Evolutionary conservation across 1,140 invertebrate species (phyloP).

Genomic region (Planococcus citri): DNA sequence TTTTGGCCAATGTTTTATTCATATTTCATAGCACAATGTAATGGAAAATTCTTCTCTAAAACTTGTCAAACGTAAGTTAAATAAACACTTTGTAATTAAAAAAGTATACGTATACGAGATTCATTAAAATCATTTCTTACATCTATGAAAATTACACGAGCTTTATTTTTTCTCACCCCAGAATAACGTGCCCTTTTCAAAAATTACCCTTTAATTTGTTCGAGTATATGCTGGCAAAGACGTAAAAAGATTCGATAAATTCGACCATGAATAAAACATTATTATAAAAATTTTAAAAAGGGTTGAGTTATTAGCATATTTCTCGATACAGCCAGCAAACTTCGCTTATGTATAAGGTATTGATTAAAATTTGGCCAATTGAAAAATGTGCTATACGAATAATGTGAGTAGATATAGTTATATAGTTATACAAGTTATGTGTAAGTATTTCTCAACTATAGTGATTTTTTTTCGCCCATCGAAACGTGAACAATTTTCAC

Average conservation of each 20-base stretch:
- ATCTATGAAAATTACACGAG: background rate
- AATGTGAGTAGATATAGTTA: no score
- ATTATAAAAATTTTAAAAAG: background rate
- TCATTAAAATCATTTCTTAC: background rate
- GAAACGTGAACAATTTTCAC: no score
- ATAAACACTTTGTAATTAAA: background rate
- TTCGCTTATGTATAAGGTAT: background rate
- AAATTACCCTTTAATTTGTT: background rate
- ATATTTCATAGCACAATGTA: background rate
- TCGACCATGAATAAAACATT: slow-evolving; percentile 1
- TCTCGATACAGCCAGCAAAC: background rate
- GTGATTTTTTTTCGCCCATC: no score
- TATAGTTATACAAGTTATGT: no score
- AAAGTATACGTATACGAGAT: no score
- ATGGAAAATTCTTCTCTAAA: background rate
- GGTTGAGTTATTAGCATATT: background rate
- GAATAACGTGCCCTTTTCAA: background rate
- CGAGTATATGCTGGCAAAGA: background rate
- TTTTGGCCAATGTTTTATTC: background rate
- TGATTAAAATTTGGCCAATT: background rate
- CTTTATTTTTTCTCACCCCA: background rate
- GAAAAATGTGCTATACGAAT: no score
- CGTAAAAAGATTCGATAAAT: background rate
- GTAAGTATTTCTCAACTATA: no score
- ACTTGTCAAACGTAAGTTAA: background rate